Evolutionary conservation across 2,797 vertebrate species (phyloP), one percentile per base, ranked within the genome.

Genomic region (Aeoliscus strigatus): DNA sequence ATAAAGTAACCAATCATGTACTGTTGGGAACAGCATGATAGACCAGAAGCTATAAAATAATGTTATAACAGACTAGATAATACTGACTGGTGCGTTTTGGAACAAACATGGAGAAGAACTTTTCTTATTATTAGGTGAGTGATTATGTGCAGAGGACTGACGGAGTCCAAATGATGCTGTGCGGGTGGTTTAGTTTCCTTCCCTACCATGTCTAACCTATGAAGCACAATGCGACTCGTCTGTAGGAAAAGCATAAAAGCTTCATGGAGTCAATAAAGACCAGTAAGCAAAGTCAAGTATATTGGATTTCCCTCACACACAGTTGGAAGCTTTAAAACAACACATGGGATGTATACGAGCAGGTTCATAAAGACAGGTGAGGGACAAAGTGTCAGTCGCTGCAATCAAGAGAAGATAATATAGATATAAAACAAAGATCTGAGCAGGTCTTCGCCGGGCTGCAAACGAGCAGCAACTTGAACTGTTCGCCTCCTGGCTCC

Each of bases 301-400:
- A 73, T 67, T 79, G 70, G 41, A 80, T 83, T 77, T 73, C 52
- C 65, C 40, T 51, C 43, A 37, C 33, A 62, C 47, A 47, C 52
- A 51, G 43, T 45, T 14, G 38, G 53, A 47, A 71, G 35, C 47
- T 52, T 65, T 71, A 54, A 46, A 63, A n/a, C n/a, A 67, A 39
- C 34, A 5, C 14, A 12, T 30, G 23, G 51, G 23, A 32, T 48
- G 38, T 39, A 40, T 26, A 30, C 38, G 18, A 17, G 15, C n/a
- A 29, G 33, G 29, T 32, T 12, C 51, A 23, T 15, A 51, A 53
- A 56, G 32, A 40, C 58, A 51, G 28, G 25, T 11, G 16, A 33
- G 16, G 16, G 40, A 43, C 10, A 54, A 56, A 37, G 42, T 51
- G 57, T 58, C 58, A 67, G 12, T 70, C 54, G 55, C 5, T 18